These are phyloP conservation scores for Cheilosia impressa DNA, from an alignment of 2,888 invertebrate species.

Conservation along the genomic window DNA sequence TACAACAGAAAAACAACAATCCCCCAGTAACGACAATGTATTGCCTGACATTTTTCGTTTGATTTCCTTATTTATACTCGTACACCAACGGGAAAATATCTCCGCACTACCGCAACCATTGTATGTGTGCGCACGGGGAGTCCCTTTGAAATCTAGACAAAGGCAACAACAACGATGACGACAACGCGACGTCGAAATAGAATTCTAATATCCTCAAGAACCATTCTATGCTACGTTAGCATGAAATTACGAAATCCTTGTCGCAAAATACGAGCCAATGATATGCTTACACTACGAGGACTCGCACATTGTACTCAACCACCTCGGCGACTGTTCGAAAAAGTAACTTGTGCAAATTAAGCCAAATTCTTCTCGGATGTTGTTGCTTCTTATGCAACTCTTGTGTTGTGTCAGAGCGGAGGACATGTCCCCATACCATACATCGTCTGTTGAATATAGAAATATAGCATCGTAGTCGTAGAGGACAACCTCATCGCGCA, in stretches of 20 bases:
- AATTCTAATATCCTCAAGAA: slow-evolving; percentile 24
- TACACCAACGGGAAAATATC: slow-evolving; percentile 19
- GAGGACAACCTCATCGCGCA: background rate
- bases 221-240: slow-evolving; percentile 21
- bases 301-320: slow-evolving; percentile 5
- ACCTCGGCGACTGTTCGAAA: background rate
- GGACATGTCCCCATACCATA: background rate
- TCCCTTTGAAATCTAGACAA: slow-evolving; percentile 15
- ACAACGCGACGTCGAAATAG: too few species aligned
- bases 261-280: slow-evolving; percentile 7
- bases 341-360: slow-evolving; percentile 43
- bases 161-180: background rate
- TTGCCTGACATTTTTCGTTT: slow-evolving; percentile 19
- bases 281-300: slow-evolving; percentile 32
- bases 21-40: background rate
- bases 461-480: background rate
- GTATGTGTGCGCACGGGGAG: background rate
- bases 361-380: slow-evolving; percentile 43
- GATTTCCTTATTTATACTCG: slow-evolving; percentile 17
- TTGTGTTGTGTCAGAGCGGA: slow-evolving; percentile 18
- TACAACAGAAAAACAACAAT: slow-evolving; percentile 25
- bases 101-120: slow-evolving; percentile 1
- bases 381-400: slow-evolving; percentile 46
- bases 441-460: background rate
- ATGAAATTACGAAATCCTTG: slow-evolving; percentile 48